Percentiles rank a stretch among this genome's conserved stretches.
Evolutionary conservation across 2,797 vertebrate genomes (phyloP).

Genomic region (Gouania willdenowi): DNA sequence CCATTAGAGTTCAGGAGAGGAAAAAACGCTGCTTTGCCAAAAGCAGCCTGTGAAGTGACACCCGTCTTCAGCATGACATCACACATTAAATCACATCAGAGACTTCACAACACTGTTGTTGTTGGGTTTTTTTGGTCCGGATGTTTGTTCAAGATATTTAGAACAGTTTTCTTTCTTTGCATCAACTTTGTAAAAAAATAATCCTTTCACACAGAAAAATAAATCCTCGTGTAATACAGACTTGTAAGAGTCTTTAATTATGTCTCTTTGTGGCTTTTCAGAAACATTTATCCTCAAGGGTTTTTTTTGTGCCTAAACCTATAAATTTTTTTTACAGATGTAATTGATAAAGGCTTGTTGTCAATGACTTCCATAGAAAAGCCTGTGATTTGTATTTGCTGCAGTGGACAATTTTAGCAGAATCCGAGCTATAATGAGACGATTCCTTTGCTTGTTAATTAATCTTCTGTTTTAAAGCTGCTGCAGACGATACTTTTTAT

Average conservation of each 20-base stretch:
- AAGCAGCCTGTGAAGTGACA: constrained; percentile 32
- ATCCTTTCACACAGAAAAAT: not conserved
- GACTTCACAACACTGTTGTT: constrained; percentile 16
- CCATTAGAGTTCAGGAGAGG: constrained; percentile 35
- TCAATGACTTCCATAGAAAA: constrained; percentile 45
- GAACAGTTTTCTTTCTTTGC: not conserved
- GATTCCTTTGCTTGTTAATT: constrained; percentile 61
- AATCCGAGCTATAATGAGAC: constrained; percentile 58
- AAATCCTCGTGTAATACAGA: constrained; percentile 3
- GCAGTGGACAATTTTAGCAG: constrained; percentile 44
- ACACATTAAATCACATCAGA: constrained; percentile 15
- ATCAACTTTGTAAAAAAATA: not conserved
- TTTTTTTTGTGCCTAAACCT: constrained; percentile 12
- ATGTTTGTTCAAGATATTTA: not conserved
- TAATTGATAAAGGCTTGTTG: constrained; percentile 33
- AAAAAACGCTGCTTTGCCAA: constrained; percentile 17
- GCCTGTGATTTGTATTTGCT: constrained; percentile 61
- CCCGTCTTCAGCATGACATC: constrained; percentile 13
- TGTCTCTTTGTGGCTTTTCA: not conserved
- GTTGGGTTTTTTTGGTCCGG: constrained; percentile 1
- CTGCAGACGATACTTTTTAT: too few relatives aligned
- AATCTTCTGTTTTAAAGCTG: constrained; percentile 53
- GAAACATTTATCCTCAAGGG: constrained; percentile 7
- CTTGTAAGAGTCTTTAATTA: not conserved
- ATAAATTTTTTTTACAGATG: constrained; percentile 41